Percentiles rank a stretch among this genome's conserved stretches.
Evolutionary conservation across 1,140 invertebrate species (phyloP).

Genomic region (Tetragnatha versicolor): DNA sequence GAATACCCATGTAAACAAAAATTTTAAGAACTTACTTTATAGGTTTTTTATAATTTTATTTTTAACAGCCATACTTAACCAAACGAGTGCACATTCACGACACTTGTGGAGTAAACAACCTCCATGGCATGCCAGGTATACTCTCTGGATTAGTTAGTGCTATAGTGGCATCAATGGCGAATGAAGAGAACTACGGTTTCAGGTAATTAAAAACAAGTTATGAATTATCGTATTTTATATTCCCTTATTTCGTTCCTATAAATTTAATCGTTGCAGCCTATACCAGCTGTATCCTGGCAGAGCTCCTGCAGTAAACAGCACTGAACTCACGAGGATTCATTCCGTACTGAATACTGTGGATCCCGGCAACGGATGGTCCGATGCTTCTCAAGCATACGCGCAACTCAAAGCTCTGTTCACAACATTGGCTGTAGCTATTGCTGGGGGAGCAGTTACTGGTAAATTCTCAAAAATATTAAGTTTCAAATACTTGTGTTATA

Average conservation of each 20-base stretch:
- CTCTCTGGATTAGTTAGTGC: constrained; percentile 81
- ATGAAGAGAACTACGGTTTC: constrained; percentile 66
- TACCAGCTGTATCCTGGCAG: constrained; percentile 68
- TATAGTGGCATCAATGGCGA: constrained; percentile 77
- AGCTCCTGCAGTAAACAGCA: constrained; percentile 63
- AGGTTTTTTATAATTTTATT: neutral
- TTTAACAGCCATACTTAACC: constrained; percentile 67
- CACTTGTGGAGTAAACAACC: constrained; percentile 94
- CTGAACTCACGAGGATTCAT: constrained; percentile 60
- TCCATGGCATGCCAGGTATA: constrained; percentile 94
- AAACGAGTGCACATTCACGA: constrained; percentile 79
- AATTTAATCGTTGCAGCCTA: constrained; percentile 61
- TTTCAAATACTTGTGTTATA: too few species aligned
- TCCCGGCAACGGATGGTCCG: constrained; percentile 71
- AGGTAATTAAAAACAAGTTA: constrained; percentile 58
- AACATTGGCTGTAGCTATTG: constrained; percentile 75
- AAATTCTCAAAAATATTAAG: too few species aligned
- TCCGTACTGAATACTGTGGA: constrained; percentile 58
- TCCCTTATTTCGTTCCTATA: neutral
- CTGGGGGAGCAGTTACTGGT: constrained; percentile 84
- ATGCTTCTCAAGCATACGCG: constrained; percentile 76
- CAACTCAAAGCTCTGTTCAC: constrained; percentile 77
- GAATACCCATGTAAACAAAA: too few species aligned
- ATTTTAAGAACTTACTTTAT: too few species aligned
- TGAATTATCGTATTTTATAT: neutral